A percentile compares a stretch with the other conserved stretches of the same genome.
Evolutionary conservation across 92 coral and sea anemone species (phyloP).

Genomic region (Pocillopora meandrina): DNA sequence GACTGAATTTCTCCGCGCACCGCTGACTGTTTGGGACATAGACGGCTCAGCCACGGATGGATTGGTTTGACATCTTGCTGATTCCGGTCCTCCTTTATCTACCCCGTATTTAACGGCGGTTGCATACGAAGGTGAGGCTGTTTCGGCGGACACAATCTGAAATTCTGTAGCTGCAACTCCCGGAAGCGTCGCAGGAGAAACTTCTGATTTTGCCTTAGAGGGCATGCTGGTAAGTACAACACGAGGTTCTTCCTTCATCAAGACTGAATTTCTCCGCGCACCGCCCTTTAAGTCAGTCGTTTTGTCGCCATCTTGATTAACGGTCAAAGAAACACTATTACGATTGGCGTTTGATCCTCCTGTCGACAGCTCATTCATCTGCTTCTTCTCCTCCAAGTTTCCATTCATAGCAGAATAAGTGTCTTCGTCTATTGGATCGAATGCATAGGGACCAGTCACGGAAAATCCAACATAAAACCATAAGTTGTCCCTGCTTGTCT

Average conservation of each 20-base stretch:
- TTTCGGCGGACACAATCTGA: neutral
- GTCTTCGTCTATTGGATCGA: conserved; percentile 64
- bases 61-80: neutral
- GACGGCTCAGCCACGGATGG: neutral
- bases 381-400: neutral
- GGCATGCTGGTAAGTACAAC: neutral
- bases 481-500: conserved; percentile 65
- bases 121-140: conserved; percentile 9
- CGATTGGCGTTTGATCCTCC: neutral
- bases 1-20: too few relatives aligned
- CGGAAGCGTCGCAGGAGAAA: neutral
- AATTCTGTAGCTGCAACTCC: neutral
- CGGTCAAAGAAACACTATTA: neutral
- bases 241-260: neutral
- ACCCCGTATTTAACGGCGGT: conserved; percentile 13
- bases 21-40: neutral
- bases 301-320: neutral
- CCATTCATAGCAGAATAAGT: conserved; percentile 15
- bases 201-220: neutral
- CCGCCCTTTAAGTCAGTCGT: neutral
- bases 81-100: neutral
- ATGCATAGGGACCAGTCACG: conserved; percentile 67
- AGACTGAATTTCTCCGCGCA: neutral
- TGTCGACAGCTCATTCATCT: neutral
- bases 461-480: conserved; percentile 74